These are phyloP conservation scores for Phoxinus phoxinus DNA, from an alignment of 2,113 vertebrate species.

Conservation along the genomic window DNA sequence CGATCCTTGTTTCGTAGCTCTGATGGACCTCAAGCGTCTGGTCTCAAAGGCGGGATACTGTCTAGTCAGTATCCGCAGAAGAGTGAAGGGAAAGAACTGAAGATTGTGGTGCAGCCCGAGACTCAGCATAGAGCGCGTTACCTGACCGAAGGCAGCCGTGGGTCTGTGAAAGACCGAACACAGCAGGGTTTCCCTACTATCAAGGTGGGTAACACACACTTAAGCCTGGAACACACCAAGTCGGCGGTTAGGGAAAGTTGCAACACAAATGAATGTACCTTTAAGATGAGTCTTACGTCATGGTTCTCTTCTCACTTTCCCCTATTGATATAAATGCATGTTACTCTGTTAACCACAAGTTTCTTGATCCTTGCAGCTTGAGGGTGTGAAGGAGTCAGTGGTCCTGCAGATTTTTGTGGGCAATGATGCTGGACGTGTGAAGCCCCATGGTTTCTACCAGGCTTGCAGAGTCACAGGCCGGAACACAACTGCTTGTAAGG, in stretches of 20 bases:
- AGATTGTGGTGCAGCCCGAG: slow-evolving; percentile 95
- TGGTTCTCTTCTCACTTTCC: neutral
- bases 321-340: neutral
- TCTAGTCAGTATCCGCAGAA: slow-evolving; percentile 90
- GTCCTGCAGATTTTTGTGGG: slow-evolving; percentile 95
- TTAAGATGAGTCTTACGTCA: neutral
- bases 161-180: slow-evolving; percentile 95
- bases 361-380: slow-evolving; percentile 79
- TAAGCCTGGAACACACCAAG: too few relatives aligned
- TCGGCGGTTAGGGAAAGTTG: too few relatives aligned
- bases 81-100: slow-evolving; percentile 94
- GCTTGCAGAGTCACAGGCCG: slow-evolving; percentile 95
- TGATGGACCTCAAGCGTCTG: slow-evolving; percentile 66
- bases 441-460: slow-evolving; percentile 99
- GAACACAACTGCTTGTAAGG: slow-evolving; percentile 97
- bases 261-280: neutral
- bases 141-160: slow-evolving; percentile 96
- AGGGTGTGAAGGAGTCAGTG: slow-evolving; percentile 93
- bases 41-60: slow-evolving; percentile 86
- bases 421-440: slow-evolving; percentile 93
- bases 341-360: slow-evolving; percentile 5
- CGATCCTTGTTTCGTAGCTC: slow-evolving; percentile 67
- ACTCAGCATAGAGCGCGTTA: slow-evolving; percentile 96
- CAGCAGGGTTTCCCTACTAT: slow-evolving; percentile 97
- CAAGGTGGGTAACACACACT: slow-evolving; percentile 79